phyloP scores from a whole-genome alignment of 92 coral and sea anemone species.

The Porites cylindrica region DNA sequence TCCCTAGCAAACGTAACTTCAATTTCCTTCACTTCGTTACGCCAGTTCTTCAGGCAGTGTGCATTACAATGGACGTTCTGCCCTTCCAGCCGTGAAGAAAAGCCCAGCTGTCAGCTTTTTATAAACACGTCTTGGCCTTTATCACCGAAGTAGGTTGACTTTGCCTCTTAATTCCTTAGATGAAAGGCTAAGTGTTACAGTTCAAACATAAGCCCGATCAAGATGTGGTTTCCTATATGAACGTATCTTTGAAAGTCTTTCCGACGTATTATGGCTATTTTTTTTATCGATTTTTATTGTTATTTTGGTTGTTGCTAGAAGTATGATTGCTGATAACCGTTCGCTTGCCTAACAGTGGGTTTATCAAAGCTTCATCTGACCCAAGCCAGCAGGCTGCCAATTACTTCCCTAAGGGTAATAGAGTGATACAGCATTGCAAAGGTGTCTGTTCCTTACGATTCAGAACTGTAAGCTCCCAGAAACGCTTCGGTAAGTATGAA shows the following conservation, averaged over 20 bases:
- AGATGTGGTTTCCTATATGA: not conserved
- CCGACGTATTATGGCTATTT: no score
- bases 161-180: not conserved
- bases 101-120: slow-evolving; percentile 32
- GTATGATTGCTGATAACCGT: not conserved
- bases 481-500: not conserved
- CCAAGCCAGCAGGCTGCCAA: not conserved
- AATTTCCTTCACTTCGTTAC: slow-evolving; percentile 11
- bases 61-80: not conserved
- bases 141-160: not conserved
- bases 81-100: slow-evolving; percentile 15
- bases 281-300: not conserved
- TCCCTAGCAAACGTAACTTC: not conserved
- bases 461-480: not conserved
- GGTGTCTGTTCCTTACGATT: not conserved
- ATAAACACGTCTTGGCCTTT: slow-evolving; percentile 23
- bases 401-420: slow-evolving; percentile 9
- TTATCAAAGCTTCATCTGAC: not conserved
- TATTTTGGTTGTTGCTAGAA: not conserved
- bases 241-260: no score
- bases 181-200: not conserved
- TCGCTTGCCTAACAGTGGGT: slow-evolving; percentile 13
- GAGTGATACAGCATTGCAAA: not conserved
- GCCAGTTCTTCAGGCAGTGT: slow-evolving; percentile 11
- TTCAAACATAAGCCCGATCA: not conserved